These are phyloP conservation scores for Cottus gobio DNA, from an alignment of 2,113 vertebrate species.

Conservation along the genomic window DNA sequence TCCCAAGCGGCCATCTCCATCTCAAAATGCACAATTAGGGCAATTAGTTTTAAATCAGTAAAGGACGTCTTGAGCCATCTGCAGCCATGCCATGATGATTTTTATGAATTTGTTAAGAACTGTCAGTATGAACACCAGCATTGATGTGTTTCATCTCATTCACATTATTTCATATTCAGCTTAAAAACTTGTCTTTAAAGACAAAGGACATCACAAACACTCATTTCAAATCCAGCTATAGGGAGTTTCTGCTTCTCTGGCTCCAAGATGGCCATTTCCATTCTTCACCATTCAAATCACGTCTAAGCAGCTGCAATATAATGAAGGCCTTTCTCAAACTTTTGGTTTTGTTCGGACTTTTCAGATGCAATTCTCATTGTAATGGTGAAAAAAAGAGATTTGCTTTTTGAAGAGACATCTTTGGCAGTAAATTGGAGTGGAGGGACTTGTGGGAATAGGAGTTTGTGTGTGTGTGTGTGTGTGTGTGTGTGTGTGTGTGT, in stretches of 20 bases:
- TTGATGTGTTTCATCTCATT: background rate
- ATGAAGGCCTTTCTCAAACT: conserved; percentile 58
- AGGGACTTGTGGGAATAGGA: conserved; percentile 50
- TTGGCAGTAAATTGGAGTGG: conserved; percentile 68
- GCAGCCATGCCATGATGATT: background rate
- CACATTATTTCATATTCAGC: background rate
- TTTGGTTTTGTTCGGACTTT: conserved; percentile 53
- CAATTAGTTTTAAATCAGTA: background rate
- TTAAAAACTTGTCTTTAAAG: background rate
- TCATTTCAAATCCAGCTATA: conserved; percentile 3
- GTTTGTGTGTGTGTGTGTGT: conserved; percentile 29
- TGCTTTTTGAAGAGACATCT: conserved; percentile 67
- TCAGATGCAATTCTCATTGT: conserved; percentile 60
- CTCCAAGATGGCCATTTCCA: conserved; percentile 30
- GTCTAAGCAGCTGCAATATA: conserved; percentile 31
- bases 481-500: conserved; percentile 5
- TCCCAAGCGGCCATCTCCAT: background rate
- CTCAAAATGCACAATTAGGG: background rate
- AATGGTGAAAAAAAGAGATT: conserved; percentile 50
- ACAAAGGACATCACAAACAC: background rate
- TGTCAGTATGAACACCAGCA: no score
- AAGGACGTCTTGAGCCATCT: background rate
- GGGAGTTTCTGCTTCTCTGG: conserved; percentile 5
- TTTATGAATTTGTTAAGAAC: background rate
- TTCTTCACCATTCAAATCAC: conserved; percentile 40